These are phyloP conservation scores for Acanthaster planci DNA, from an alignment of 35 echinoderm and acorn worm genomes.

Conservation along the genomic window DNA sequence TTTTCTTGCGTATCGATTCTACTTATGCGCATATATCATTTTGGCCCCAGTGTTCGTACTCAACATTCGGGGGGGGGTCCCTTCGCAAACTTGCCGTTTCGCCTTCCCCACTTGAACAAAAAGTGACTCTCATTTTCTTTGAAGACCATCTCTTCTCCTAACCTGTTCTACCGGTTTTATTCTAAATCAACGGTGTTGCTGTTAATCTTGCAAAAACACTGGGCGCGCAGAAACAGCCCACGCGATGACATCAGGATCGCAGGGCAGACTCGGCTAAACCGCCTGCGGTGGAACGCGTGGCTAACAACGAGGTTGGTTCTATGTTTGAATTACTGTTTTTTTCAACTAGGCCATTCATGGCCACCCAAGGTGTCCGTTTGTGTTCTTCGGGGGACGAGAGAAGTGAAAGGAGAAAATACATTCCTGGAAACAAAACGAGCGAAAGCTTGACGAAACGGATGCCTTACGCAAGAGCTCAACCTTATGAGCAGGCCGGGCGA, in stretches of 20 bases:
- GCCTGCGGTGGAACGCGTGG: not conserved
- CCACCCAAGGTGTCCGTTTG: slow-evolving; percentile 14
- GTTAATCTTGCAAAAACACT: slow-evolving; percentile 25
- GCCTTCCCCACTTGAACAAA: no score
- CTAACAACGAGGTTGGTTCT: not conserved
- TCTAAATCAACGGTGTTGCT: no score
- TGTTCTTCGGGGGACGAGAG: not conserved
- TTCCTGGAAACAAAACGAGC: not conserved
- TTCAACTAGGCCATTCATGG: not conserved
- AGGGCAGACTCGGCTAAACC: not conserved
- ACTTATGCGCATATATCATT: no score
- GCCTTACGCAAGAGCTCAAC: not conserved
- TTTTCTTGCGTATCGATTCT: no score
- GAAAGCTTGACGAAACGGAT: not conserved
- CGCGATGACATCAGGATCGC: not conserved
- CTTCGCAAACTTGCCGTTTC: no score
- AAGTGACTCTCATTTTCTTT: no score
- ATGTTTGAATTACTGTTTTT: no score
- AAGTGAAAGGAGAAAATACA: not conserved
- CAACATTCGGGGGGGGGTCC: no score
- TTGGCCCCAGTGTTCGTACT: no score
- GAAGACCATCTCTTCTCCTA: no score
- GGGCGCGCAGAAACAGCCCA: not conserved
- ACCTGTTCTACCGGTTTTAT: no score
- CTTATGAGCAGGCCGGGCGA: not conserved